These are phyloP conservation scores for Mnemiopsis leidyi DNA, from an alignment of 37 sponge, comb jelly and placozoan species.

Conservation along the genomic window DNA sequence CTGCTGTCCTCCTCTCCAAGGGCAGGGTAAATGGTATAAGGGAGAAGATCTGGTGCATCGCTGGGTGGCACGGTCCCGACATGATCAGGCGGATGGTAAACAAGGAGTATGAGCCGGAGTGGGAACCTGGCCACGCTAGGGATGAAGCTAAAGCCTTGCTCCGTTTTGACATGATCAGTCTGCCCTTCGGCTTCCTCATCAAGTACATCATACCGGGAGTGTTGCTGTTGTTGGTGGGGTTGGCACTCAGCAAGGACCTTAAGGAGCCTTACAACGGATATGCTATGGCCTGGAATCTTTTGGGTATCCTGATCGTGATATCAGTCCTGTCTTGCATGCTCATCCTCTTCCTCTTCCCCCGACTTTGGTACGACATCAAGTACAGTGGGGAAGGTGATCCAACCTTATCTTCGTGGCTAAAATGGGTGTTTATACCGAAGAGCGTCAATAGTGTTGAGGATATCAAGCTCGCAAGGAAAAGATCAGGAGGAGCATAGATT, in stretches of 20 bases:
- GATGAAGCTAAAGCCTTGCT: background rate
- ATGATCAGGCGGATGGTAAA: background rate
- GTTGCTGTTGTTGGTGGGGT: background rate
- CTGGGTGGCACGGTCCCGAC: constrained; percentile 20
- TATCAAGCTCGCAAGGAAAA: background rate
- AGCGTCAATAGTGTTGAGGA: background rate
- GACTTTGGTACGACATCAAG: background rate
- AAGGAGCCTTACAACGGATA: background rate
- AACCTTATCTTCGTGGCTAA: background rate
- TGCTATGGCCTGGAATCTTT: background rate
- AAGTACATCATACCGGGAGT: constrained; percentile 25
- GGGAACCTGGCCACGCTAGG: background rate
- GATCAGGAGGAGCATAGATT: background rate
- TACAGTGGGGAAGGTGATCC: background rate
- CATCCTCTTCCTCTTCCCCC: background rate
- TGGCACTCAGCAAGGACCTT: background rate
- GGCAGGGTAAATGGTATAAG: background rate
- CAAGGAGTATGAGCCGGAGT: background rate
- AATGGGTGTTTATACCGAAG: background rate
- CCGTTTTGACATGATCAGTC: background rate
- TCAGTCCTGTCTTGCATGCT: background rate
- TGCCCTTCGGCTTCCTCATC: background rate
- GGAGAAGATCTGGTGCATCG: constrained; percentile 6
- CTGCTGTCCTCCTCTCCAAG: constrained; percentile 25
- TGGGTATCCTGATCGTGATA: background rate